Base-by-base conservation (phyloP, 2,113 vertebrate genomes). In the Ctenomys sociabilis region DNA sequence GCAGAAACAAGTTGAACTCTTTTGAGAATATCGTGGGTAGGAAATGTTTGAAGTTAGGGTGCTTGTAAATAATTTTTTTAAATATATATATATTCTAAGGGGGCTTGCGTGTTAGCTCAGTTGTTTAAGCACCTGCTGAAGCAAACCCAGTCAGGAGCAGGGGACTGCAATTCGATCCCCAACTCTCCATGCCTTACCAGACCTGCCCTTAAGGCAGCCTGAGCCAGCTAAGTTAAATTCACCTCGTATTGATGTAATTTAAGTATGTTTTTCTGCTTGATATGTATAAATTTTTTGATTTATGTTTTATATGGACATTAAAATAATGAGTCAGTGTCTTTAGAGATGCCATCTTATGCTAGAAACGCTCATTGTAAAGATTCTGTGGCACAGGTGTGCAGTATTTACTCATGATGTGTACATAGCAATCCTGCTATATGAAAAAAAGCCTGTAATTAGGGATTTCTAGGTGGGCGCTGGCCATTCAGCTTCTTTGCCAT, bases 61-160 rank as follows among this genome's bases (percentile, higher is more conserved):
- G 26, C 63, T 78, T 59, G 22, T 66, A 43, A 97, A 78, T 95
- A 87, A 91, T 84, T 94, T 92, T 96, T 94, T 75, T 96, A 49
- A 49, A 10, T 49, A 49, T 49, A 49, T 49, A n/a, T n/a, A n/a
- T n/a, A n/a, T n/a, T n/a, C n/a, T n/a, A n/a, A n/a, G n/a, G n/a
- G n/a, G n/a, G n/a, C n/a, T n/a, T n/a, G n/a, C n/a, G n/a, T n/a
- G n/a, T n/a, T n/a, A n/a, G n/a, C n/a, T n/a, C n/a, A n/a, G n/a
- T n/a, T n/a, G n/a, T n/a, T n/a, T n/a, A n/a, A n/a, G n/a, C n/a
- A n/a, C n/a, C n/a, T n/a, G n/a, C n/a, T n/a, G n/a, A n/a, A n/a
- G n/a, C n/a, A n/a, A n/a, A n/a, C n/a, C n/a, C n/a, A n/a, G n/a
- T n/a, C n/a, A n/a, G n/a, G n/a, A n/a, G n/a, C n/a, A n/a, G n/a